These are phyloP conservation scores for Drosophila kepulauana DNA, from an alignment of 1,140 invertebrate species.

Conservation along the genomic window DNA sequence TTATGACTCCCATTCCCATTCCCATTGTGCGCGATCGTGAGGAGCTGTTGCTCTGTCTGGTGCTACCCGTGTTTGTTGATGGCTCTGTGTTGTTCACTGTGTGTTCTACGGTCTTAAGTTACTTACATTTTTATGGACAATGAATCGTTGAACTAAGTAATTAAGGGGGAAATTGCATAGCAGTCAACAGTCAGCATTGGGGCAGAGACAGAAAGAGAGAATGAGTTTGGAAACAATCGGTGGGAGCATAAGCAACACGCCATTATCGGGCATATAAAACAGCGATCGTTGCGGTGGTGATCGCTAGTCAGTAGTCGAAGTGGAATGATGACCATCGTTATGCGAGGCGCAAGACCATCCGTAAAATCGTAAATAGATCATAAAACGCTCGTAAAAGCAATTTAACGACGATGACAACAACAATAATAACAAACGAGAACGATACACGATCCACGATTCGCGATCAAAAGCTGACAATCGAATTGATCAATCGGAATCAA, in stretches of 20 bases:
- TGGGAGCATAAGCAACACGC: conserved; percentile 44
- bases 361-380: conserved; percentile 84
- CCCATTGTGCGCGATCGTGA: conserved; percentile 37
- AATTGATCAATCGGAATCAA: conserved; percentile 57
- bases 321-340: conserved; percentile 60
- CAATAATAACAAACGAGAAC: conserved; percentile 37
- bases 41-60: conserved; percentile 9
- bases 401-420: conserved; percentile 69
- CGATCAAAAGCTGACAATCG: conserved; percentile 38
- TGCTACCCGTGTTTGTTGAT: conserved; percentile 62
- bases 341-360: conserved; percentile 74
- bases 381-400: conserved; percentile 78
- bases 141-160: conserved; percentile 63
- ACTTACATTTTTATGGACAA: conserved; percentile 39
- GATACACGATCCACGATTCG: conserved; percentile 28
- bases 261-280: conserved; percentile 64
- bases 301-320: conserved; percentile 19
- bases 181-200: not conserved
- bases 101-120: conserved; percentile 22
- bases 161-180: conserved; percentile 22
- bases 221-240: conserved; percentile 39
- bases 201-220: conserved; percentile 6
- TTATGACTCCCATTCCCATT: conserved; percentile 27
- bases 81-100: not conserved
- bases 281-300: conserved; percentile 41